Conservation (phyloP, 1,140 invertebrate species). For the Ditylenchus dipsaci region DNA sequence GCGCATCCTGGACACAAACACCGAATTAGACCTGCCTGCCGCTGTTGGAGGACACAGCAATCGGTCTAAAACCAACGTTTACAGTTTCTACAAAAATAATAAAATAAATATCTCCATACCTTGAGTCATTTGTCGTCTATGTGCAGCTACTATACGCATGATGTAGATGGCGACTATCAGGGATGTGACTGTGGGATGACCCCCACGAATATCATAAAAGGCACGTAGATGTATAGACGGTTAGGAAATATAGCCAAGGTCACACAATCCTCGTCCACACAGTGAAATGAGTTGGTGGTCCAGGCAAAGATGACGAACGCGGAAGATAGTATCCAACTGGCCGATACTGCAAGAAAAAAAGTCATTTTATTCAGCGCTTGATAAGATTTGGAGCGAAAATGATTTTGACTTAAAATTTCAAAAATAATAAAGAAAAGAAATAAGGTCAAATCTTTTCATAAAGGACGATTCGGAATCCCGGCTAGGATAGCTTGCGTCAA, state of each 20-base stretch:
- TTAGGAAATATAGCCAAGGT: slow-evolving; percentile 44
- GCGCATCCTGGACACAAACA: slow-evolving; percentile 37
- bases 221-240: slow-evolving; percentile 41
- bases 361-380: too few relatives aligned
- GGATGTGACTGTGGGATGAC: slow-evolving; percentile 49
- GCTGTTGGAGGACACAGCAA: slow-evolving; percentile 24
- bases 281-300: slow-evolving; percentile 46
- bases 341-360: neutral
- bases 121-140: slow-evolving; percentile 41
- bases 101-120: slow-evolving; percentile 7
- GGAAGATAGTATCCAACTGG: slow-evolving; percentile 28
- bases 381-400: too few relatives aligned
- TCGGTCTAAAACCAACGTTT: slow-evolving; percentile 16
- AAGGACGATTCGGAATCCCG: too few relatives aligned
- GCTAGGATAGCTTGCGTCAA: too few relatives aligned
- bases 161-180: slow-evolving; percentile 49
- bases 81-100: neutral
- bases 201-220: slow-evolving; percentile 44
- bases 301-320: slow-evolving; percentile 44
- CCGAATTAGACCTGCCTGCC: slow-evolving; percentile 30
- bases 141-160: slow-evolving; percentile 36
- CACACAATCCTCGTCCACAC: slow-evolving; percentile 38
- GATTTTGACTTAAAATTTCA: slow-evolving; percentile 18
- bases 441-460: neutral
- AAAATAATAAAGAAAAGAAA: too few relatives aligned